Evolutionary conservation across 2,888 invertebrate species (phyloP), one percentile per base, ranked within the genome.

Genomic region (Mellilla xanthometata): DNA sequence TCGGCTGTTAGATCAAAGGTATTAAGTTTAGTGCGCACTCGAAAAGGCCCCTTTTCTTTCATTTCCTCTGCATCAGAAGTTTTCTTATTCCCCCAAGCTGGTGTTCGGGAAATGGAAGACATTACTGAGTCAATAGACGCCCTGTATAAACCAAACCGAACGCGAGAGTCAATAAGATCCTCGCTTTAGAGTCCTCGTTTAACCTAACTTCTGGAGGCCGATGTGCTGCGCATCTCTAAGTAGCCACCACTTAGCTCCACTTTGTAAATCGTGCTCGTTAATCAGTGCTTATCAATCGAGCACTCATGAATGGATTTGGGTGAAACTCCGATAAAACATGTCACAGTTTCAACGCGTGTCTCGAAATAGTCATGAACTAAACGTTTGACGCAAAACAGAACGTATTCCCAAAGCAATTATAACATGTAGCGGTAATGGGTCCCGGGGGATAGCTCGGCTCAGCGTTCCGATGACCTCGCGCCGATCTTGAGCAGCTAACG

Each of bases 51-150:
- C 77, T 73, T 75, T 84, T 81, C 80, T 81, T 82, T 76, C 73
- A 72, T 80, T 78, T 74, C 78, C 74, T 68, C 61, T 64, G 59
- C 65, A 69, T 73, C 73, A 72, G 76, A 82, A 87, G 81, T 87
- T 88, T 87, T 82, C 85, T 83, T 84, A 82, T 85, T 81, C 76
- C 72, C 71, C 67, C 73, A 73, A 78, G 77, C 78, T 76, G 77
- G 76, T 74, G 72, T 82, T 83, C 77, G 78, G 81, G 85, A 86
- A 87, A 86, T 84, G 82, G 82, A 80, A 72, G 80, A 83, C 82
- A 85, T 87, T 86, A 87, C 80, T 54, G 78, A 84, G 82, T 85
- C 84, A 84, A 86, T 85, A 82, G 84, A 77, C 71, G 74, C 68
- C 67, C 72, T 56, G 74, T 72, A 72, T 72, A 72, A 76, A 69